Evolutionary conservation across 2,113 vertebrate species (phyloP).

Genomic region (Podiceps cristatus): DNA sequence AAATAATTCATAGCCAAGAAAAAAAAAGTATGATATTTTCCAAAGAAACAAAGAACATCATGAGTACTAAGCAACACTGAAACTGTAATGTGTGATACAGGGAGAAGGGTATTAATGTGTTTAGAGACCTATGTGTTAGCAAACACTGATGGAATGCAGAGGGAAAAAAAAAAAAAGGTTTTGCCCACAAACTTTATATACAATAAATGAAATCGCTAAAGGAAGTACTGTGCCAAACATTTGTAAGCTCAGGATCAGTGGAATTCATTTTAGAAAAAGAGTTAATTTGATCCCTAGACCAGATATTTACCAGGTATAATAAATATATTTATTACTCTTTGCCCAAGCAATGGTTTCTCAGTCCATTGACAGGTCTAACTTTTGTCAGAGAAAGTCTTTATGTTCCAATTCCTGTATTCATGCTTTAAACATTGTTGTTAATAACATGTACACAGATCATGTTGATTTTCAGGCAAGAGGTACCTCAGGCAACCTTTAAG

Average conservation of each 20-base stretch:
- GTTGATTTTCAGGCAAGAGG: neutral
- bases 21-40: neutral
- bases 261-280: neutral
- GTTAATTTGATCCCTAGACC: neutral
- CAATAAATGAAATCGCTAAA: neutral
- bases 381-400: neutral
- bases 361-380: neutral
- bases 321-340: neutral
- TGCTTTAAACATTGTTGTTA: neutral
- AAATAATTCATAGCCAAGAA: neutral
- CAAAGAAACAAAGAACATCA: neutral
- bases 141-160: neutral
- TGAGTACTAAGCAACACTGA: neutral
- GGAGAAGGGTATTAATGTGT: neutral
- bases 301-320: neutral
- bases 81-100: neutral
- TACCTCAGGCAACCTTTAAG: neutral
- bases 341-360: neutral
- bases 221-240: neutral
- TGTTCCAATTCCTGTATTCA: neutral
- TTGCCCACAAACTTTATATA: neutral
- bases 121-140: neutral
- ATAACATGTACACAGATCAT: rapidly evolving
- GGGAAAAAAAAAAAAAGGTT: neutral
- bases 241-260: neutral